phyloP scores from a whole-genome alignment of 2,113 vertebrate species.

The Syrrhaptes paradoxus region DNA sequence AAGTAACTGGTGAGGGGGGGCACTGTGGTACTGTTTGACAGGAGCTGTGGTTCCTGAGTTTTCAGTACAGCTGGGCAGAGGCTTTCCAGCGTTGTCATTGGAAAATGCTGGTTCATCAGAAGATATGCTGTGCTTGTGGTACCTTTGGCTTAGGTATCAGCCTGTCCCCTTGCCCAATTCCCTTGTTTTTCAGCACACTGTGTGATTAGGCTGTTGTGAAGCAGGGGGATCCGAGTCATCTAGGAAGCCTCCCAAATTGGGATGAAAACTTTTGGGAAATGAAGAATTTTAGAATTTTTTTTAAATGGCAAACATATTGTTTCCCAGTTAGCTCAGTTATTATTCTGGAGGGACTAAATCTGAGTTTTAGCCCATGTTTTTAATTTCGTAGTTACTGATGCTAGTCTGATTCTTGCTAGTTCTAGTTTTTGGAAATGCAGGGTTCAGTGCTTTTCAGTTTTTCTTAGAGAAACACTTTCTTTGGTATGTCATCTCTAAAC shows the following conservation, averaged over 20 bases:
- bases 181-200: not conserved
- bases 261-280: not conserved
- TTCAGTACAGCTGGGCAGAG: not conserved
- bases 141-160: not conserved
- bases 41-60: not conserved
- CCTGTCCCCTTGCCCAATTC: not conserved
- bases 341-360: not conserved
- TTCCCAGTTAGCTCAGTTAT: not conserved
- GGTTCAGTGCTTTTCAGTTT: not conserved
- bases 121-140: not conserved
- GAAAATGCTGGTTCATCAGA: not conserved
- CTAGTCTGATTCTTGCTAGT: not conserved
- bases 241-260: not conserved
- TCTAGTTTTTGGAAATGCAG: not conserved
- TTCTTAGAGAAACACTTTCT: not conserved
- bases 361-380: not conserved
- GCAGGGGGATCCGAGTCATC: not conserved
- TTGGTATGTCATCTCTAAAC: not conserved
- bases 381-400: not conserved
- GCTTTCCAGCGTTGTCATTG: not conserved
- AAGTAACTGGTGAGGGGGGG: not conserved
- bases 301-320: not conserved
- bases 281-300: not conserved
- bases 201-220: not conserved
- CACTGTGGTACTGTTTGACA: not conserved